phyloP scores from a whole-genome alignment of 1,140 invertebrate genomes.

The Homarus americanus region DNA sequence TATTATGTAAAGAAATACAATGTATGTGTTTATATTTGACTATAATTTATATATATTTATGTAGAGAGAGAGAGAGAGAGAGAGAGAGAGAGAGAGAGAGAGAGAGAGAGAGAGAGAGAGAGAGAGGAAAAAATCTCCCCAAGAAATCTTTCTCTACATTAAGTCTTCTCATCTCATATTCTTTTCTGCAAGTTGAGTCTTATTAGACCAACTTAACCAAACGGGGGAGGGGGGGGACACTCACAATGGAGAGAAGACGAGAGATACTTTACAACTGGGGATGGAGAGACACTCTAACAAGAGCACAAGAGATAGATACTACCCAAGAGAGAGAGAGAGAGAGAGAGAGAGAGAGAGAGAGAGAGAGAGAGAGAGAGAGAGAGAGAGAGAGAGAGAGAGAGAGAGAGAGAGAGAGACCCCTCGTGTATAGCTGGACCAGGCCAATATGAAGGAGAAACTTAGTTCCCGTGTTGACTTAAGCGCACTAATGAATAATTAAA shows the following conservation, averaged over 20 bases:
- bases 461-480: slow-evolving; percentile 65
- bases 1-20: too few relatives aligned
- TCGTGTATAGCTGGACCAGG: slow-evolving; percentile 13
- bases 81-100: slow-evolving; percentile 20
- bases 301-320: neutral
- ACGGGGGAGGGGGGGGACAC: neutral
- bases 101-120: slow-evolving; percentile 24
- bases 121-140: neutral
- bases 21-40: too few relatives aligned
- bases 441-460: slow-evolving; percentile 69
- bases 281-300: neutral
- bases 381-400: slow-evolving; percentile 48
- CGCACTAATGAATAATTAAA: slow-evolving; percentile 71
- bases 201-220: neutral
- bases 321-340: neutral
- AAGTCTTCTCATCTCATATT: neutral
- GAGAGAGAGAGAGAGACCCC: slow-evolving; percentile 17
- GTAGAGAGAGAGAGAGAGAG: too few relatives aligned
- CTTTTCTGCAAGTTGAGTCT: neutral
- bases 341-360: slow-evolving; percentile 36
- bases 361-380: slow-evolving; percentile 59
- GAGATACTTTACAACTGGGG: too few relatives aligned
- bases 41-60: too few relatives aligned
- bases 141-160: too few relatives aligned
- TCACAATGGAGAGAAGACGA: neutral